These are phyloP conservation scores for Nomada hirtipes DNA, from an alignment of 2,888 invertebrate genomes.

Conservation along the genomic window DNA sequence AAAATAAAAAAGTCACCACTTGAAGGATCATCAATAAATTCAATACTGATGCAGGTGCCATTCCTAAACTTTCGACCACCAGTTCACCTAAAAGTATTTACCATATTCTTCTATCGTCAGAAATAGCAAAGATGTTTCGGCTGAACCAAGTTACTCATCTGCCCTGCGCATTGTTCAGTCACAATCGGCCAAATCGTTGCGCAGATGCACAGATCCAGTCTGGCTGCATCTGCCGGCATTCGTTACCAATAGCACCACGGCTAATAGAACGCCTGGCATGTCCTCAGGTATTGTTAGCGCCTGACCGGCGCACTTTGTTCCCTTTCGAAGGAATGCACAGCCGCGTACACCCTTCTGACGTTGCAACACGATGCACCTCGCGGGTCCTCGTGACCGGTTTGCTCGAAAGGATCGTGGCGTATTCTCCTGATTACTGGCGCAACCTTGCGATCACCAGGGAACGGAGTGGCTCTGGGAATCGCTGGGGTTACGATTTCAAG, in stretches of 20 bases:
- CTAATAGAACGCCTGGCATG: slow-evolving; percentile 67
- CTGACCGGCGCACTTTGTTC: slow-evolving; percentile 73
- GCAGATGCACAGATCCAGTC: too few species aligned
- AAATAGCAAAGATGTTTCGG: too few species aligned
- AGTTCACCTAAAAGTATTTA: too few species aligned
- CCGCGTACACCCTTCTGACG: slow-evolving; percentile 59
- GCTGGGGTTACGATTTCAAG: slow-evolving; percentile 58
- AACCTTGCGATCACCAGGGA: slow-evolving; percentile 56
- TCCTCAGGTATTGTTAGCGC: slow-evolving; percentile 74
- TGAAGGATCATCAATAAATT: too few species aligned
- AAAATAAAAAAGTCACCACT: too few species aligned
- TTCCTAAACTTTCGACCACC: too few species aligned
- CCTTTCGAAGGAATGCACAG: slow-evolving; percentile 74
- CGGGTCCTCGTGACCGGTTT: slow-evolving; percentile 68
- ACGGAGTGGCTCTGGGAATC: slow-evolving; percentile 38
- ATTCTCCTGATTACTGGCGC: slow-evolving; percentile 46
- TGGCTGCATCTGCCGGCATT: slow-evolving; percentile 18
- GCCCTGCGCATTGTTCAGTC: too few species aligned
- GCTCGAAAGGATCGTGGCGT: slow-evolving; percentile 60
- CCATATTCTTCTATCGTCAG: too few species aligned
- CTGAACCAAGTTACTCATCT: too few species aligned
- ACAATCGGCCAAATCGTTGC: too few species aligned
- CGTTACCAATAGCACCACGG: slow-evolving; percentile 50
- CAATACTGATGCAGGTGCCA: too few species aligned
- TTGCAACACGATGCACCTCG: slow-evolving; percentile 59